Evolutionary conservation across 2,888 invertebrate species (phyloP).

Genomic region (Smittia aterrima): DNA sequence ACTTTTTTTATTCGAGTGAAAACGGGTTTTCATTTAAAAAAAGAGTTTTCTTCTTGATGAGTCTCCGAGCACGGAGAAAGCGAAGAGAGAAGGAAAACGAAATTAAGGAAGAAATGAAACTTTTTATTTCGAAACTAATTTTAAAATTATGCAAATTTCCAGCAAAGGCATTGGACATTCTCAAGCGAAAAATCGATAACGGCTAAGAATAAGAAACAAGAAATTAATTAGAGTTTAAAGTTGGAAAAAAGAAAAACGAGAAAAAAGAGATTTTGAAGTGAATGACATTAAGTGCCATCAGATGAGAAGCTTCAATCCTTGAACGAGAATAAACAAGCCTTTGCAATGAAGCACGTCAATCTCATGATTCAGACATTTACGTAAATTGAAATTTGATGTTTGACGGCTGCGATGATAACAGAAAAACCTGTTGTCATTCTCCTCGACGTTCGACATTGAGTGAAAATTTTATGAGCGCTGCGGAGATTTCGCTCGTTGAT

Average conservation of each 20-base stretch:
- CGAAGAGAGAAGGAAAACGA: neutral
- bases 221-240: slow-evolving; percentile 8
- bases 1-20: too few relatives aligned
- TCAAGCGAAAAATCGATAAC: slow-evolving; percentile 7
- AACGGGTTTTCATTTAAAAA: too few relatives aligned
- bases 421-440: neutral
- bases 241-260: neutral
- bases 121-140: slow-evolving; percentile 8
- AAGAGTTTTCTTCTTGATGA: neutral
- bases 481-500: neutral
- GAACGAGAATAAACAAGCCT: neutral
- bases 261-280: neutral
- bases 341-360: too few relatives aligned
- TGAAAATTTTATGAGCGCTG: slow-evolving; percentile 31
- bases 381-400: slow-evolving; percentile 35
- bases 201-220: neutral
- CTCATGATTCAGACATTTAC: slow-evolving; percentile 20
- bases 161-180: neutral
- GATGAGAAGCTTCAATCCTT: neutral
- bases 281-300: neutral
- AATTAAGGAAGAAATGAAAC: too few relatives aligned
- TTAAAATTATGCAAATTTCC: slow-evolving; percentile 22
- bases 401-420: slow-evolving; percentile 3
- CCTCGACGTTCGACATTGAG: slow-evolving; percentile 12
- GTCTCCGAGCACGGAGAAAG: neutral